A percentile compares a stretch with the other conserved stretches of the same genome.
These are phyloP conservation scores for Lagodon rhomboides DNA, from an alignment of 2,797 vertebrate species.

Conservation along the genomic window DNA sequence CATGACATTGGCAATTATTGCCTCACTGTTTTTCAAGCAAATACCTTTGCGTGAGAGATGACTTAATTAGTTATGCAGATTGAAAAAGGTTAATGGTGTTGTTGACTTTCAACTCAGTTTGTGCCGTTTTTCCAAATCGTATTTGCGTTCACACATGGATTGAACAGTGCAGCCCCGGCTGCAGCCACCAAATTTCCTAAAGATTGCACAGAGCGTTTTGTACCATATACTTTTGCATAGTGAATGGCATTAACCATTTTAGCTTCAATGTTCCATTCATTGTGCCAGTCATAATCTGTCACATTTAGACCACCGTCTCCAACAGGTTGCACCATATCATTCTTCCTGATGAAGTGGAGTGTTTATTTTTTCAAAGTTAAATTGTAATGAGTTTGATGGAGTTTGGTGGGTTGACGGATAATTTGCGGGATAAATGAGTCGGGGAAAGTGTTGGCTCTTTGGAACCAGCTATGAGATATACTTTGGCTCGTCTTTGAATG, in stretches of 20 bases:
- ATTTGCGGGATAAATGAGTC: neutral
- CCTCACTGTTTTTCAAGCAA: neutral
- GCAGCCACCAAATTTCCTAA: neutral
- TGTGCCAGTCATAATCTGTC: neutral
- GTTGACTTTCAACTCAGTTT: constrained; percentile 5
- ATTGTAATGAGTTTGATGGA: neutral
- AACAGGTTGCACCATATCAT: neutral
- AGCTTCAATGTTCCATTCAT: neutral
- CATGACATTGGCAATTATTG: neutral
- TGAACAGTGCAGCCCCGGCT: neutral
- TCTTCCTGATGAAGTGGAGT: neutral
- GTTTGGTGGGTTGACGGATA: neutral
- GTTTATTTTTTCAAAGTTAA: neutral
- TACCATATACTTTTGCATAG: neutral
- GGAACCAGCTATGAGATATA: neutral
- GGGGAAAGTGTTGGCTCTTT: neutral
- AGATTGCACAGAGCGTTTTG: neutral
- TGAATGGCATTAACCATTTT: neutral
- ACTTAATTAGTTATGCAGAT: constrained; percentile 8
- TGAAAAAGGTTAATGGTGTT: constrained; percentile 17
- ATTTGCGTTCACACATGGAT: neutral
- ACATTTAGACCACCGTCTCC: neutral
- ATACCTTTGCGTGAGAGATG: neutral
- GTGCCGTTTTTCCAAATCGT: neutral
- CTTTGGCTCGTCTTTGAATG: neutral